phyloP scores from a whole-genome alignment of 2,113 vertebrate species.

The Mesocricetus auratus region DNA sequence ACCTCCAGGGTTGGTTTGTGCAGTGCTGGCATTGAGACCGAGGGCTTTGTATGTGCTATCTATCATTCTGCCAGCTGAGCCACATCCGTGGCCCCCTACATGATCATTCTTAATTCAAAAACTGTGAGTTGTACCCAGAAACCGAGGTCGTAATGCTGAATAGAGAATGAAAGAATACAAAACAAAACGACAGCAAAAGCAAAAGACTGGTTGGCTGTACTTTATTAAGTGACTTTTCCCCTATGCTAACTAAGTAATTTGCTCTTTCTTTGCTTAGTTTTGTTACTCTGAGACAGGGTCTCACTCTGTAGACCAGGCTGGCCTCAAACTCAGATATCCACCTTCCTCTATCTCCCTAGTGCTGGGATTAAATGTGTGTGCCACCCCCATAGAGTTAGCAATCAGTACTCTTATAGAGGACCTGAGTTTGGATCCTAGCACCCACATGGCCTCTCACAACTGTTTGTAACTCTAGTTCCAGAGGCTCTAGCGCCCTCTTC shows the following conservation, averaged over 20 bases:
- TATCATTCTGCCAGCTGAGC: neutral
- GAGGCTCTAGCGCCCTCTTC: neutral
- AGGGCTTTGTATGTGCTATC: neutral
- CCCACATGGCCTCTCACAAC: too few species aligned
- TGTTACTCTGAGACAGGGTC: neutral
- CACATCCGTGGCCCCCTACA: neutral
- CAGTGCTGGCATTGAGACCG: neutral
- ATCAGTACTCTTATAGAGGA: neutral
- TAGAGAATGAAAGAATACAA: neutral
- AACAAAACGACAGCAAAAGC: neutral
- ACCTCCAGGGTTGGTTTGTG: neutral
- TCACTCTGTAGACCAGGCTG: neutral
- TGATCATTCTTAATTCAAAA: slow-evolving; percentile 40
- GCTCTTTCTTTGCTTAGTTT: neutral
- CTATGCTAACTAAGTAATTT: neutral
- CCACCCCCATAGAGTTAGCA: neutral
- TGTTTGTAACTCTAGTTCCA: neutral
- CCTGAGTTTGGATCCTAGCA: neutral
- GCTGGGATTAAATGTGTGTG: neutral
- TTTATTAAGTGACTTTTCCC: neutral
- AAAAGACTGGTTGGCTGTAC: neutral
- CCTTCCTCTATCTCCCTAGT: neutral
- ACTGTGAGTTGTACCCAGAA: neutral
- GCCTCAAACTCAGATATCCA: neutral
- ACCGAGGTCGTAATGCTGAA: neutral